Conservation (phyloP, 2,797 vertebrate species). For the Artibeus jamaicensis region DNA sequence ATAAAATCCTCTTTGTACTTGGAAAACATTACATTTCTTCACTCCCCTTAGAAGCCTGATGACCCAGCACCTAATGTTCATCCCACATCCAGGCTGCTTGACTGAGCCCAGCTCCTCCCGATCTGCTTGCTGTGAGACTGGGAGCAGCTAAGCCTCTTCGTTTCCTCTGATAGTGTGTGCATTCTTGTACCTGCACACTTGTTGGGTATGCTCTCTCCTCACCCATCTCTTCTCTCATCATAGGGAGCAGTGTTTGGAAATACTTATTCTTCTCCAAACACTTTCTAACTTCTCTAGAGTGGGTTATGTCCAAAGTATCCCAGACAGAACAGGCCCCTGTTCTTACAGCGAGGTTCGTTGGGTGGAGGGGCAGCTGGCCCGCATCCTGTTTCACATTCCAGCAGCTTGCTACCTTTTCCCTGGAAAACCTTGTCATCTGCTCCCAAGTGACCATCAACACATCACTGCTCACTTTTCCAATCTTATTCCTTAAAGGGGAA, state of each 20-base stretch:
- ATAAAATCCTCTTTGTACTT: background rate
- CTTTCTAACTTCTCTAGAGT: background rate
- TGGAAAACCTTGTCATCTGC: no score
- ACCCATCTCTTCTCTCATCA: background rate
- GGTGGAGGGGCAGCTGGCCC: rapidly evolving
- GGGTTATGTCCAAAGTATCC: rapidly evolving
- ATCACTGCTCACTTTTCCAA: background rate
- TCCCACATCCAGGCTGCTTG: background rate
- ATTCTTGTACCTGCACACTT: background rate
- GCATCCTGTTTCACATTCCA: background rate
- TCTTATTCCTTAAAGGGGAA: background rate
- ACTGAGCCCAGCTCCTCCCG: background rate
- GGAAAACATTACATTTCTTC: background rate
- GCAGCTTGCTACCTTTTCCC: background rate
- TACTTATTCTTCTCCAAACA: background rate
- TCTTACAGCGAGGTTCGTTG: no score
- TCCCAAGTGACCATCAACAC: background rate
- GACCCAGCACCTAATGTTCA: background rate
- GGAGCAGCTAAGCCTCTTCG: background rate
- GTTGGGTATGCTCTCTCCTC: background rate
- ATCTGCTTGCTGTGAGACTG: background rate
- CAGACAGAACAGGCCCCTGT: no score
- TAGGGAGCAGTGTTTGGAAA: background rate
- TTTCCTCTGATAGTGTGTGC: background rate
- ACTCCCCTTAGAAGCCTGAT: rapidly evolving